These are phyloP conservation scores for Nycticebus coucang DNA, from an alignment of 2,113 vertebrate species.

Conservation along the genomic window DNA sequence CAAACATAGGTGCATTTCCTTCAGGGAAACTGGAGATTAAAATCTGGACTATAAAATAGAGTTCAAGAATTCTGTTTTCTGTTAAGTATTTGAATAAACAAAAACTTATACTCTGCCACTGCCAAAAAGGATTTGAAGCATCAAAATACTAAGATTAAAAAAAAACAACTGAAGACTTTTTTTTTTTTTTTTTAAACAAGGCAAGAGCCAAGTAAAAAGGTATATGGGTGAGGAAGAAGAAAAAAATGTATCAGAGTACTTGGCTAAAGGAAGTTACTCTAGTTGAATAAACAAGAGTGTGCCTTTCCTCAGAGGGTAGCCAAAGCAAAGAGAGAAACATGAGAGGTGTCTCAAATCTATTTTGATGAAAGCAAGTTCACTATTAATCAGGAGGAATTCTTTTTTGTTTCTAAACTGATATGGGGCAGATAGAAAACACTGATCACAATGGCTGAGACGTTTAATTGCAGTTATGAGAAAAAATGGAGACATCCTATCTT, in stretches of 20 bases:
- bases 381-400: neutral
- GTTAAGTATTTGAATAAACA: neutral
- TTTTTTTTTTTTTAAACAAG: neutral
- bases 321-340: conserved; percentile 16
- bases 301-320: conserved; percentile 49
- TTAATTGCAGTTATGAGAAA: neutral
- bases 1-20: conserved; percentile 44
- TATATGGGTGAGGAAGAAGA: neutral
- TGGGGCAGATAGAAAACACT: neutral
- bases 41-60: conserved; percentile 34
- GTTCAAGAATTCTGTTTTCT: conserved; percentile 46
- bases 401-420: conserved; percentile 14
- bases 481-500: neutral
- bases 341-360: neutral
- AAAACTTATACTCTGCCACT: neutral
- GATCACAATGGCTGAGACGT: neutral
- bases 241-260: conserved; percentile 7
- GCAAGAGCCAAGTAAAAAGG: conserved; percentile 19
- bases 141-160: conserved; percentile 15
- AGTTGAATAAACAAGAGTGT: conserved; percentile 30
- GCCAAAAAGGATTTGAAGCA: conserved; percentile 31
- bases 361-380: conserved; percentile 47
- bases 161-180: neutral
- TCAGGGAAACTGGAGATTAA: conserved; percentile 31
- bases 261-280: conserved; percentile 16